phyloP scores from a whole-genome alignment of 2,113 vertebrate species.

The Hipposideros armiger region DNA sequence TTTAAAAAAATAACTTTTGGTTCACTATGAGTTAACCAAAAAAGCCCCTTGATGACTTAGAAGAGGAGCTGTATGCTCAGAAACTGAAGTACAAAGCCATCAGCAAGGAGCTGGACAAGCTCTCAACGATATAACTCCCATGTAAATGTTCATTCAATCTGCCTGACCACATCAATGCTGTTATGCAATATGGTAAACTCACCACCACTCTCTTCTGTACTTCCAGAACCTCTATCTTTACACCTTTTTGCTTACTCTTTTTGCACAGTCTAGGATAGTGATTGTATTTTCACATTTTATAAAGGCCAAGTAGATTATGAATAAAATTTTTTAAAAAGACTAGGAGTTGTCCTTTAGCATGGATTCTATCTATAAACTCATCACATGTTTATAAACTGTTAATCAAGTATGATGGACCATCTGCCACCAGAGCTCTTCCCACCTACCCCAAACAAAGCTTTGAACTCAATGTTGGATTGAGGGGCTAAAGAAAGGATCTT shows the following conservation, averaged over 20 bases:
- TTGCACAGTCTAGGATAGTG: background rate
- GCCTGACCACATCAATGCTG: conserved; percentile 81
- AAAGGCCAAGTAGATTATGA: conserved; percentile 33
- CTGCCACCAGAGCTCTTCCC: background rate
- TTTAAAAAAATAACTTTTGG: background rate
- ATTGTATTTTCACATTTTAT: background rate
- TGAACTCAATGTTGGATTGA: background rate
- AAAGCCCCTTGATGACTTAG: too few species aligned
- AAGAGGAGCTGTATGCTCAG: conserved; percentile 99
- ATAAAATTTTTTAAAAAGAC: background rate
- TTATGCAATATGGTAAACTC: conserved; percentile 68
- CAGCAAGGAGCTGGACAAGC: conserved; percentile 99
- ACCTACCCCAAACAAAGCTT: background rate
- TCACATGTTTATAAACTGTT: background rate
- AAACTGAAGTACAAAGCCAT: conserved; percentile 99
- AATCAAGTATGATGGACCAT: background rate
- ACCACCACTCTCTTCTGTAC: conserved; percentile 62
- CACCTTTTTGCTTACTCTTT: conserved; percentile 74
- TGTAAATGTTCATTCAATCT: conserved; percentile 92
- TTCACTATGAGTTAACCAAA: background rate
- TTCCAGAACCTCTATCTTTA: conserved; percentile 34
- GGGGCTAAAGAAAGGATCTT: background rate
- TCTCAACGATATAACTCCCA: conserved; percentile 99
- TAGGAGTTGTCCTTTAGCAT: background rate
- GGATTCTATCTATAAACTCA: background rate